Percentiles rank a stretch among this genome's conserved stretches.
Conservation (phyloP, 2,113 vertebrate genomes). For the Chloroceryle aenea region DNA sequence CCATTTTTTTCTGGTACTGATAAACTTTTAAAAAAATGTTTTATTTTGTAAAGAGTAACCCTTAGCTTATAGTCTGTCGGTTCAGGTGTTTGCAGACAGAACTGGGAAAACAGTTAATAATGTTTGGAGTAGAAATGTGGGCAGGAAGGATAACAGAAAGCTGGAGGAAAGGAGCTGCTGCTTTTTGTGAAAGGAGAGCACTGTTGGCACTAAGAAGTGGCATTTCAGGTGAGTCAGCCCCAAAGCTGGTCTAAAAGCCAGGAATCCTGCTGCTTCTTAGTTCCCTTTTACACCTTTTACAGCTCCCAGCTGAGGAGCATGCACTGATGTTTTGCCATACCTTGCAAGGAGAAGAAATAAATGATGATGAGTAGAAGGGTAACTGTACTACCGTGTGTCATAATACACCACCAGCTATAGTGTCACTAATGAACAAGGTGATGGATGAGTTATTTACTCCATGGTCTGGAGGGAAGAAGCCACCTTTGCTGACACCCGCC, state of each 20-base stretch:
- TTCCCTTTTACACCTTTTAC: neutral
- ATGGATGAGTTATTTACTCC: conserved; percentile 29
- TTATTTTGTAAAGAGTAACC: neutral
- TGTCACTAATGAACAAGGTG: conserved; percentile 7
- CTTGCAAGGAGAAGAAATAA: conserved; percentile 35
- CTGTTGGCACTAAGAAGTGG: neutral
- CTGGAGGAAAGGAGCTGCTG: neutral
- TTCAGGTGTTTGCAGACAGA: neutral
- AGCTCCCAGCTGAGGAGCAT: neutral
- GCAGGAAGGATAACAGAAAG: neutral
- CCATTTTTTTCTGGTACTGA: neutral
- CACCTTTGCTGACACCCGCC: neutral
- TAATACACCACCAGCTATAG: neutral
- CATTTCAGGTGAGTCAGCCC: neutral
- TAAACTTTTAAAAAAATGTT: neutral
- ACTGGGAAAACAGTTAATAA: neutral
- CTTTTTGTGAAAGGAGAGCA: neutral
- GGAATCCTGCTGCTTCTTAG: neutral
- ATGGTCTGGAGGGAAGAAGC: neutral
- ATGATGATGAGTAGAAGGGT: conserved; percentile 15
- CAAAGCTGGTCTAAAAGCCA: neutral
- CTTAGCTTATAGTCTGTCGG: neutral
- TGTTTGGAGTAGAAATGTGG: neutral
- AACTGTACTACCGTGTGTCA: neutral
- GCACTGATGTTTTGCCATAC: neutral